Percentiles rank a stretch among this genome's conserved stretches.
Evolutionary conservation across 2,797 vertebrate genomes (phyloP).

Genomic region (Avahi laniger): DNA sequence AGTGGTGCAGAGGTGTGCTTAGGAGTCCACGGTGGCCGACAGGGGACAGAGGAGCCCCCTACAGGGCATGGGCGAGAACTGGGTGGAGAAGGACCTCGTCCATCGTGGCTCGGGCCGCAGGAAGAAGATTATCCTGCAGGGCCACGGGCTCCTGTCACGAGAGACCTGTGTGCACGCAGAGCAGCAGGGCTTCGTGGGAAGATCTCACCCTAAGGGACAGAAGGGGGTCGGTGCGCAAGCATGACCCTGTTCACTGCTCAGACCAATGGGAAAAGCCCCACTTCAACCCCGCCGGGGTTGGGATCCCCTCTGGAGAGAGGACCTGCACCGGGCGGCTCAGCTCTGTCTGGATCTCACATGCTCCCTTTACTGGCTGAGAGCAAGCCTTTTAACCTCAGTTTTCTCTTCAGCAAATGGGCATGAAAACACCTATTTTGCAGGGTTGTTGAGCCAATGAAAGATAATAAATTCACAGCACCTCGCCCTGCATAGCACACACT

Average conservation of each 20-base stretch:
- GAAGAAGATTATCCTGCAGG: neutral
- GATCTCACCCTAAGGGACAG: neutral
- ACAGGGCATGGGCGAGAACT: neutral
- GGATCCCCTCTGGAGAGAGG: neutral
- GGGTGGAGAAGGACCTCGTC: neutral
- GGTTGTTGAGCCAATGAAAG: neutral
- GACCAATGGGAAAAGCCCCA: neutral
- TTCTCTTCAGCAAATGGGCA: neutral
- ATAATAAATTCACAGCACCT: neutral
- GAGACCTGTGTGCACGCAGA: neutral
- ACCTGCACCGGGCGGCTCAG: neutral
- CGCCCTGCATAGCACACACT: accelerated
- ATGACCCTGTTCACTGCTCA: neutral
- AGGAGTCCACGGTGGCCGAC: neutral
- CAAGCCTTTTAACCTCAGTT: neutral
- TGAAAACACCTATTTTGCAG: neutral
- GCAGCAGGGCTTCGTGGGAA: neutral
- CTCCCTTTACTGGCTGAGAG: neutral
- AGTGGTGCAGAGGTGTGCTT: neutral
- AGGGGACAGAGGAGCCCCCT: too few relatives aligned
- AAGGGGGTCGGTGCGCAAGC: accelerated
- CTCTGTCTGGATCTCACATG: accelerated
- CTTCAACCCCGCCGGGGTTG: too few relatives aligned
- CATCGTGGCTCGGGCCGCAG: neutral
- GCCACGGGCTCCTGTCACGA: neutral